Conservation (phyloP, 2,113 vertebrate genomes). For the Zosterops borbonicus region DNA sequence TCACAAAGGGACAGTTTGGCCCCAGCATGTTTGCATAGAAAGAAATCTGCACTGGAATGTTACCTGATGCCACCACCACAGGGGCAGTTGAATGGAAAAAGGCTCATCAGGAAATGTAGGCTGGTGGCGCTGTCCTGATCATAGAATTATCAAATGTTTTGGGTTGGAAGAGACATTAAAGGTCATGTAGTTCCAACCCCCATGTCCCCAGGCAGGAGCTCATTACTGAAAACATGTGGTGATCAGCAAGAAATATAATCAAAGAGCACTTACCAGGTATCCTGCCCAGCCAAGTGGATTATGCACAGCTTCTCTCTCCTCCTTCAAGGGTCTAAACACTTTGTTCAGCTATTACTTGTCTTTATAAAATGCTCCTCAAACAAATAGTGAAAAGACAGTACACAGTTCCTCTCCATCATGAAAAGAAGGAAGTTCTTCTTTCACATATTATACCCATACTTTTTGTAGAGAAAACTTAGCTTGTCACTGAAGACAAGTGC, state of each 20-base stretch:
- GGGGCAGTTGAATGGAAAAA: neutral
- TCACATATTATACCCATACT: neutral
- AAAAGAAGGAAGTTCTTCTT: neutral
- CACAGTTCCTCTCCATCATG: neutral
- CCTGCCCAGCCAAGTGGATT: neutral
- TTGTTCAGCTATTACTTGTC: neutral
- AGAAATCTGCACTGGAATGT: neutral
- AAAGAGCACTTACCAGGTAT: neutral
- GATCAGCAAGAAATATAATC: neutral
- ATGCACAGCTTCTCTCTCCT: neutral
- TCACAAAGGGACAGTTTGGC: neutral
- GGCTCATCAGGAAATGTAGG: neutral
- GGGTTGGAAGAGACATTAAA: neutral
- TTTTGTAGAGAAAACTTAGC: neutral
- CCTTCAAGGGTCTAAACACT: neutral
- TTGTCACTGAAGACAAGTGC: neutral
- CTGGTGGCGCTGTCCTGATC: neutral
- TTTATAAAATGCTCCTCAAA: neutral
- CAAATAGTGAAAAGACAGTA: neutral
- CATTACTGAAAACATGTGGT: neutral
- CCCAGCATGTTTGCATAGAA: neutral
- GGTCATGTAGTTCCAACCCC: neutral
- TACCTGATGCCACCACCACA: neutral
- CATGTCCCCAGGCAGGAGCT: neutral
- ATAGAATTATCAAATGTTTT: neutral